Percentiles rank a stretch among this genome's conserved stretches.
Conservation (phyloP, 2,113 vertebrate species). For the Pimephales promelas region DNA sequence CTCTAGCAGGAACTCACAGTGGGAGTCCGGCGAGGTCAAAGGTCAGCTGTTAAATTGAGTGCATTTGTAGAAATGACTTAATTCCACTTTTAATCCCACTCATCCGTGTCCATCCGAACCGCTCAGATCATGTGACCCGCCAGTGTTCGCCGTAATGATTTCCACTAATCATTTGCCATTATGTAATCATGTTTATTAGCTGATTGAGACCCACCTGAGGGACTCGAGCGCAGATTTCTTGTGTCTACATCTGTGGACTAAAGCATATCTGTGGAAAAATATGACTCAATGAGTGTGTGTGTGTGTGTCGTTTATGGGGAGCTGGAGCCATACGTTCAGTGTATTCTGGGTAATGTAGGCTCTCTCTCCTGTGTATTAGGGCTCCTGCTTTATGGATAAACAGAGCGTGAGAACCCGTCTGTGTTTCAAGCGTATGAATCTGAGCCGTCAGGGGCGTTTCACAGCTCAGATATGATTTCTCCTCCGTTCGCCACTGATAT, state of each 20-base stretch:
- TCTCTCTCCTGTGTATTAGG: not conserved
- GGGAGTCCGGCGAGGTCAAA: slow-evolving; percentile 22
- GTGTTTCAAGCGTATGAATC: not conserved
- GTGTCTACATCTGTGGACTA: slow-evolving; percentile 4
- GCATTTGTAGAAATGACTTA: slow-evolving; percentile 49
- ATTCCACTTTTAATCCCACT: slow-evolving; percentile 55
- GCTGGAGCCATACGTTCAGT: not conserved
- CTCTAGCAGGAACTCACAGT: not conserved
- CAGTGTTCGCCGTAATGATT: slow-evolving; percentile 29
- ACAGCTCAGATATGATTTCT: too few relatives aligned
- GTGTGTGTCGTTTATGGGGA: not conserved
- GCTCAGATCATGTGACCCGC: slow-evolving; percentile 32
- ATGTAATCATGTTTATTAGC: slow-evolving; percentile 53
- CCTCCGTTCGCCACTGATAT: not conserved
- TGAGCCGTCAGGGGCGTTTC: not conserved
- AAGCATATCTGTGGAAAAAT: slow-evolving; percentile 40
- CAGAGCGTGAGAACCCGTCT: not conserved
- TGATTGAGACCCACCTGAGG: slow-evolving; percentile 45
- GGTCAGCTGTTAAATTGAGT: slow-evolving; percentile 44
- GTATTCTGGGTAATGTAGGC: slow-evolving; percentile 20
- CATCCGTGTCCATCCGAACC: slow-evolving; percentile 37
- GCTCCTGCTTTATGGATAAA: not conserved
- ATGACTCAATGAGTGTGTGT: not conserved
- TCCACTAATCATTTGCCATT: slow-evolving; percentile 47
- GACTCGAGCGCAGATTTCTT: slow-evolving; percentile 36